These are phyloP conservation scores for Tachycineta bicolor DNA, from an alignment of 2,113 vertebrate species.

Conservation along the genomic window DNA sequence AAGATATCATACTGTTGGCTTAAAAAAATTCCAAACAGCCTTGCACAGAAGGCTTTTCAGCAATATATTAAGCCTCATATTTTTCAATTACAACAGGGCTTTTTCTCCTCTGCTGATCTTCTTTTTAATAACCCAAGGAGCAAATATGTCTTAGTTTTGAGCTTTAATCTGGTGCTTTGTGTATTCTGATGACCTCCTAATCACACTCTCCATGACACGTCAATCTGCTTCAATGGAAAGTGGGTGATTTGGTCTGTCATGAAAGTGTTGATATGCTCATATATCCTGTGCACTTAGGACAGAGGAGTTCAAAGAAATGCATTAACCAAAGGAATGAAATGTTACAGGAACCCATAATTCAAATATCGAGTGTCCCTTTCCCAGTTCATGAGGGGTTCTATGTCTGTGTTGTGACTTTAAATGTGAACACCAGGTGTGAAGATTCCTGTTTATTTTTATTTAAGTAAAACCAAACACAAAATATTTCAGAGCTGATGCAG, in stretches of 20 bases:
- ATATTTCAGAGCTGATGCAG: conserved; percentile 46
- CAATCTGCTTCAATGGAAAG: conserved; percentile 28
- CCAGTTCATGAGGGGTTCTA: background rate
- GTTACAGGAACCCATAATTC: conserved; percentile 27
- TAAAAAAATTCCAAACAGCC: background rate
- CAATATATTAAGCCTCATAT: conserved; percentile 34
- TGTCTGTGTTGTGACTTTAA: conserved; percentile 42
- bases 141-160: conserved; percentile 47
- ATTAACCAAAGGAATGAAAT: conserved; percentile 30
- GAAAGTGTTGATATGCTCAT: background rate
- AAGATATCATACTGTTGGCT: conserved; percentile 19
- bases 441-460: conserved; percentile 47
- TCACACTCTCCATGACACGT: conserved; percentile 15
- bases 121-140: conserved; percentile 38
- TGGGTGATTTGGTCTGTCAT: conserved; percentile 16
- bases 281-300: conserved; percentile 29
- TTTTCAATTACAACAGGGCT: conserved; percentile 29
- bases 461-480: conserved; percentile 53
- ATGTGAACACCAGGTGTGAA: conserved; percentile 51
- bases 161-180: conserved; percentile 41
- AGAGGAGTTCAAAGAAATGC: conserved; percentile 48
- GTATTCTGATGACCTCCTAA: conserved; percentile 40
- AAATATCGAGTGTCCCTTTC: background rate
- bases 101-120: background rate
- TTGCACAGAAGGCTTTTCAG: conserved; percentile 23